phyloP scores from a whole-genome alignment of 2,113 vertebrate genomes.

The Serilophus lunatus region DNA sequence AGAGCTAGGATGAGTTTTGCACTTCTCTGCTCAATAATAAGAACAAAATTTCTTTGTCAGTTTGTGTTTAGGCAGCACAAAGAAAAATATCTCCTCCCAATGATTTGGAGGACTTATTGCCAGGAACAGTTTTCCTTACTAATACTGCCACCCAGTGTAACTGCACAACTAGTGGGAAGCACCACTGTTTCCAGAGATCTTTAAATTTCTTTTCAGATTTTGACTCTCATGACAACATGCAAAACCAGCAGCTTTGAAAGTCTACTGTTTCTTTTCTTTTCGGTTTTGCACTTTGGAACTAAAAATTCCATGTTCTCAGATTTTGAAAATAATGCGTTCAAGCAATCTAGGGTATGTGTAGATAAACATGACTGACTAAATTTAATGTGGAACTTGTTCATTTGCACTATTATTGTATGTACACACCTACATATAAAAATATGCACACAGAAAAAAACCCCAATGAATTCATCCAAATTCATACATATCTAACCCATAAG shows the following conservation, averaged over 20 bases:
- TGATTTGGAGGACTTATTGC: background rate
- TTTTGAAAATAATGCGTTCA: background rate
- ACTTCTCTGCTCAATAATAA: background rate
- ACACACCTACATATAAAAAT: background rate
- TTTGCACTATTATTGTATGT: background rate
- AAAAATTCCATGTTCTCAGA: no score
- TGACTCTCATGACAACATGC: background rate
- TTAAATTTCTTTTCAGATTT: background rate
- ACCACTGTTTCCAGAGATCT: background rate
- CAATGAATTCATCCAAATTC: background rate
- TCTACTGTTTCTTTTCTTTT: background rate
- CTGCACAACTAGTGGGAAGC: background rate
- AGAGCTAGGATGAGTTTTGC: background rate
- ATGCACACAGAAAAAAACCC: background rate
- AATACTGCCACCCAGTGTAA: constrained; percentile 59
- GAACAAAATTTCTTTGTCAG: background rate
- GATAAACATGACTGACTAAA: background rate
- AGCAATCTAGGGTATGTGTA: background rate
- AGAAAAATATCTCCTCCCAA: background rate
- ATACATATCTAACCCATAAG: background rate
- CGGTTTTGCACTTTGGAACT: no score
- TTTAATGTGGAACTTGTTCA: background rate
- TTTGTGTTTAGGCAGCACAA: background rate
- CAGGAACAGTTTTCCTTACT: background rate
- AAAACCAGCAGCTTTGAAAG: background rate